A percentile compares a stretch with the other conserved stretches of the same genome.
phyloP scores from a whole-genome alignment of 2,113 vertebrate genomes.

The Trinectes maculatus region DNA sequence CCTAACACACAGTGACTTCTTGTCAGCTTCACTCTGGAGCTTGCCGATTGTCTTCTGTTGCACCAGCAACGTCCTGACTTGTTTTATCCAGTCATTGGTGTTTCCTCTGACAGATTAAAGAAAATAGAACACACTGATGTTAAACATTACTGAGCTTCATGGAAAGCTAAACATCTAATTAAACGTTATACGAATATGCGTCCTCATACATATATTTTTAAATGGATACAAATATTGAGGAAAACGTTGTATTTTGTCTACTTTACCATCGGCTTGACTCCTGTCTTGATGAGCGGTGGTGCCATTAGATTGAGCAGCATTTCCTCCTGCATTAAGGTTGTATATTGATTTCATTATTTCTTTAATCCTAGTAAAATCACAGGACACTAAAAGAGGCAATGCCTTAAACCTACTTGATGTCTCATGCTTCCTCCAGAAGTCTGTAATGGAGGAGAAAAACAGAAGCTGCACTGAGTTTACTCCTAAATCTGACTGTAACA shows the following conservation, averaged over 20 bases:
- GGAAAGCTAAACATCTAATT: neutral
- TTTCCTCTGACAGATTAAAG: conserved; percentile 34
- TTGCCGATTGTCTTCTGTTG: rapidly evolving
- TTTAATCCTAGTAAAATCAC: neutral
- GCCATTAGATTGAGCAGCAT: conserved; percentile 6
- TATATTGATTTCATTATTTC: neutral
- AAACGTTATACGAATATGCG: neutral
- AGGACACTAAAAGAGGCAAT: neutral
- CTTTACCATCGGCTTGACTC: neutral
- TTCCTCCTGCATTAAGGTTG: conserved; percentile 14
- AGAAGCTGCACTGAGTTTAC: neutral
- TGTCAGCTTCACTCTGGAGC: neutral
- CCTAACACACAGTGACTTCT: neutral
- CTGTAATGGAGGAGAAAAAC: conserved; percentile 18
- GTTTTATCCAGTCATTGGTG: neutral
- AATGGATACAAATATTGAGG: neutral
- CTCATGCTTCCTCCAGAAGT: conserved; percentile 55
- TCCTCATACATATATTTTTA: neutral
- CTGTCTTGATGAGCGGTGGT: rapidly evolving
- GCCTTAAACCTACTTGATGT: conserved; percentile 22
- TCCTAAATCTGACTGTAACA: no score
- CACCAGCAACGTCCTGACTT: no score
- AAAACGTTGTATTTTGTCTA: neutral
- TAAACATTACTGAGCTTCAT: neutral
- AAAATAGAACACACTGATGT: neutral